phyloP scores from a whole-genome alignment of 2,113 vertebrate genomes.

The Psettodes erumei region DNA sequence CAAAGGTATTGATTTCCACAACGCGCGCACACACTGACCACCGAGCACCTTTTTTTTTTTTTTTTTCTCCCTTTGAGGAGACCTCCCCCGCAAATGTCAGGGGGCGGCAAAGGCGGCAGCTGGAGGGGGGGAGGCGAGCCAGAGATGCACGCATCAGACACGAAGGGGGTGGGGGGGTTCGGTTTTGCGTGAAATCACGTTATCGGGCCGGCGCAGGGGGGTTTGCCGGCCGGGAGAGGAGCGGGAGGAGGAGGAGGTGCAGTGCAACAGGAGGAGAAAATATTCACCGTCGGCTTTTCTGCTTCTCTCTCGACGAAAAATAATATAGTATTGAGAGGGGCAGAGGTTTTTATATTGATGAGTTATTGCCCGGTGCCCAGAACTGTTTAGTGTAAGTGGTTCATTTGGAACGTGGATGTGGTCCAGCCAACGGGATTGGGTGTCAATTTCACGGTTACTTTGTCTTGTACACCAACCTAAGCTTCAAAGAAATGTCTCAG shows the following conservation, averaged over 20 bases:
- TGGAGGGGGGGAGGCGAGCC: slow-evolving; percentile 39
- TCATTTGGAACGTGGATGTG: slow-evolving; percentile 37
- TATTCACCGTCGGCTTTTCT: slow-evolving; percentile 27
- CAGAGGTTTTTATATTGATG: slow-evolving; percentile 40
- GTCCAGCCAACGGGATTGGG: slow-evolving; percentile 43
- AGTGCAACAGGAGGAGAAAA: slow-evolving; percentile 29
- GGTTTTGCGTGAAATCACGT: slow-evolving; percentile 74
- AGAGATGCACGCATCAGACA: slow-evolving; percentile 66
- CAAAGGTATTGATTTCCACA: slow-evolving; percentile 58
- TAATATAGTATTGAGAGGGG: slow-evolving; percentile 27
- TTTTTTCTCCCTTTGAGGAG: slow-evolving; percentile 63
- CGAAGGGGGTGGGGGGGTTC: slow-evolving; percentile 69
- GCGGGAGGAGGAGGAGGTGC: slow-evolving; percentile 26
- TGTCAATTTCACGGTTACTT: slow-evolving; percentile 76
- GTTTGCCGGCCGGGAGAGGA: slow-evolving; percentile 51
- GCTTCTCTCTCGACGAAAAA: slow-evolving; percentile 27
- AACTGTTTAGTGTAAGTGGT: slow-evolving; percentile 44
- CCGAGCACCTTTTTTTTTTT: slow-evolving; percentile 48
- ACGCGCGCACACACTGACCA: slow-evolving; percentile 27
- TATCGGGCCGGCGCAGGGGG: slow-evolving; percentile 72
- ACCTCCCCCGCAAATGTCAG: slow-evolving; percentile 71
- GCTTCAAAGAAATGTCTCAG: slow-evolving; percentile 75
- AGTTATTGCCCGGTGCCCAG: slow-evolving; percentile 25
- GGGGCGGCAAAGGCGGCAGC: slow-evolving; percentile 7
- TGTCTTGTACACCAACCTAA: slow-evolving; percentile 67